Evolutionary conservation across 2,797 vertebrate species (phyloP), one percentile per base, ranked within the genome.

Genomic region (Myripristis jacobus): DNA sequence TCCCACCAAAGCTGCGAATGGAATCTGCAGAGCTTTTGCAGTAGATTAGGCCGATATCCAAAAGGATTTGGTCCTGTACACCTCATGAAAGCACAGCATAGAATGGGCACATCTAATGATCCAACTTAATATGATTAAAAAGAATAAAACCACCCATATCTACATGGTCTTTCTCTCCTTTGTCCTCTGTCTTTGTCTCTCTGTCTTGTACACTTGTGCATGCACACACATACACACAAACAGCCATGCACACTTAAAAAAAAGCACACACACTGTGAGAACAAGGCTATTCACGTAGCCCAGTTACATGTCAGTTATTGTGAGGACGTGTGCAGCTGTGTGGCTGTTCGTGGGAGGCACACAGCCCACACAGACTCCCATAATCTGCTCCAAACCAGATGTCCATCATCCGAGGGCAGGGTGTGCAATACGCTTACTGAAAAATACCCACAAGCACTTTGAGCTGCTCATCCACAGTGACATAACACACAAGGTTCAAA

Each of bases 71-170:
- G 74, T 80, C 54, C 74, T 63, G 60, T 85, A 63, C 82, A 84
- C 84, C 79, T 87, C 82, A 79, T 86, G 75, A 89, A 90, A 88
- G 77, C 82, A 63, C 83, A 76, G 77, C 70, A 72, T 82, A 89
- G 48, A 90, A 90, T 84, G 85, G 75, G 81, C 75, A 82, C 68
- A 87, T 89, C 71, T 87, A 91, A 91, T 92, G 85, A 90, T 87
- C 87, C 87, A 75, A 64, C 68, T 81, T 91, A 91, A 92, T 87
- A 87, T 91, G 86, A 92, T 91, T 92, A 87, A 88, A 90, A 81
- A 67, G 75, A 86, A 85, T 86, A 88, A 90, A 87, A 80, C 79
- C 36, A 55, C n/a, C 56, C 51, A 46, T 70, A 25, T 58, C 67
- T 54, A 47, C 63, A 66, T 56, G 53, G 44, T n/a, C 48, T 21